Base-by-base conservation (phyloP, 92 coral and sea anemone species). In the Porites lobata region DNA sequence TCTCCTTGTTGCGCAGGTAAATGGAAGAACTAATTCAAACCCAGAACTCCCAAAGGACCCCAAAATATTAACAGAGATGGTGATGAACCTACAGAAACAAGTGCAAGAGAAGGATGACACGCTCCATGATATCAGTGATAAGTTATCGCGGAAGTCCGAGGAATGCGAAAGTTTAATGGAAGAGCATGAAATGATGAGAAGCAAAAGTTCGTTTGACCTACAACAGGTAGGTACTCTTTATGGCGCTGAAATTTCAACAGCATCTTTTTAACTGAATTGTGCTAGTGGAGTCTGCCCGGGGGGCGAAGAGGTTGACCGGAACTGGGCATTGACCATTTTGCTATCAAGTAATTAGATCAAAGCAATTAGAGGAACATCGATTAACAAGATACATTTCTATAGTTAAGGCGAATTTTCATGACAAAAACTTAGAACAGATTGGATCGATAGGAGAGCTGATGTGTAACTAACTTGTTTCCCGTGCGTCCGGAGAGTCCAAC, bases 131-230 rank as follows among this genome's bases (percentile, higher is more conserved):
- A 20, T 94, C 77, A 95, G 89, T 71, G 90, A 91, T 3, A 95
- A 94, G 68, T 83, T 95, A 70, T 90, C 98, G 72, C 76, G 32
- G 68, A 97, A 94, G 87, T 76, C 94, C 26, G 95, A 95, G 73
- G 98, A 97, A 81, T 97, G 98, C 83, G 94, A 90, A 69, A 90
- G 83, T 76, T 86, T 97, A 81, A 59, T 92, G 77, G 99, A 97
- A 32, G 98, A 97, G 80, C 92, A 92, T 67, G 94, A 91, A 75
- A 90, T 91, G 4, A 57, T 95, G 65, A 93, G 98, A 65, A 90
- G 86, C 24, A 82, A 91, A 80, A 95, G 72, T 86, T 91, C 98
- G 2, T 76, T 86, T 78, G 98, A 93, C 79, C 65, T 95, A 51
- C 98, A 95, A 61, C 96, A 95, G 96, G 98, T 95, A 85, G 6